Conservation (phyloP, 2,797 vertebrate species). For the Hyperoplus immaculatus region DNA sequence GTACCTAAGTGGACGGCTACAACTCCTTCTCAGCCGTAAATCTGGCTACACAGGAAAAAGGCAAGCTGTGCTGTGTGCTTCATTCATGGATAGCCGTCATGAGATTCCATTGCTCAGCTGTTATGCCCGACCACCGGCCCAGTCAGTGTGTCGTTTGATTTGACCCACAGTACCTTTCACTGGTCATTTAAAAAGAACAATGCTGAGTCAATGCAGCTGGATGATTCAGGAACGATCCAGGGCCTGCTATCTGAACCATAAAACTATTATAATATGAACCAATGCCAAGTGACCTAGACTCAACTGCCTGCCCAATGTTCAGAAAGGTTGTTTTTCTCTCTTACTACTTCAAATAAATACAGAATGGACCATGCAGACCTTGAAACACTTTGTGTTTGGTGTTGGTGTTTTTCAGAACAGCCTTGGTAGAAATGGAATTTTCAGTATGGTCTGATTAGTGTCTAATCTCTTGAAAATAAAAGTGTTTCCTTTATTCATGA, state of each 20-base stretch:
- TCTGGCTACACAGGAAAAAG: constrained; percentile 13
- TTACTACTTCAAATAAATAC: background rate
- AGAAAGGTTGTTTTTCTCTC: constrained; percentile 18
- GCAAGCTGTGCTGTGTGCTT: background rate
- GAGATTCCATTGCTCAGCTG: constrained; percentile 30
- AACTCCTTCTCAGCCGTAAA: constrained; percentile 40
- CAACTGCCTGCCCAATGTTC: constrained; percentile 45
- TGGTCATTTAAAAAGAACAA: constrained; percentile 52
- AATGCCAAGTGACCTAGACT: constrained; percentile 51
- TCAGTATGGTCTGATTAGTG: no score
- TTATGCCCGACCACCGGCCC: constrained; percentile 22
- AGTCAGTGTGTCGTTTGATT: constrained; percentile 27
- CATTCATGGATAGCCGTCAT: constrained; percentile 22
- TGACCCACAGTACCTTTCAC: constrained; percentile 33
- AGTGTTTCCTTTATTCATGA: no score
- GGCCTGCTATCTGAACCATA: constrained; percentile 36
- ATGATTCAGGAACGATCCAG: constrained; percentile 64
- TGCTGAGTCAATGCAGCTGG: constrained; percentile 68
- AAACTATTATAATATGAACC: background rate
- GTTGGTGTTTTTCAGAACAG: no score
- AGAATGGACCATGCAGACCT: background rate
- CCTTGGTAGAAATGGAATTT: no score
- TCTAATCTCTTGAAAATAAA: no score
- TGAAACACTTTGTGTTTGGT: background rate
- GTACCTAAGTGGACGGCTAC: background rate